Percentiles rank a stretch among this genome's conserved stretches.
Conservation (phyloP, 2,797 vertebrate species). For the Prionace glauca region DNA sequence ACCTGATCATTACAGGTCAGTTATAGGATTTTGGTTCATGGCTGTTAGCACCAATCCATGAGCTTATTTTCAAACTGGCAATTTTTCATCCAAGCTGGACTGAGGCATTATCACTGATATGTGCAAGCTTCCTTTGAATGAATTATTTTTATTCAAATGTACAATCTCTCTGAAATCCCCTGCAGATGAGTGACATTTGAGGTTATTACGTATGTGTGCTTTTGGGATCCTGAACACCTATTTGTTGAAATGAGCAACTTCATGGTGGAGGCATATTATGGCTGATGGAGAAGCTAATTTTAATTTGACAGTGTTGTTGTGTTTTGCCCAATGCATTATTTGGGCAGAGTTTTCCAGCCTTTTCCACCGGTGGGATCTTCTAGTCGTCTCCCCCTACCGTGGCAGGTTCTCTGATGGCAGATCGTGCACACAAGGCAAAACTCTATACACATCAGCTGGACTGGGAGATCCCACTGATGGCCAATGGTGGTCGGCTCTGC, state of each 20-base stretch:
- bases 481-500: no score
- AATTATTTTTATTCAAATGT: neutral
- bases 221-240: neutral
- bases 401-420: no score
- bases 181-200: neutral
- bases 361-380: no score
- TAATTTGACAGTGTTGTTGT: neutral
- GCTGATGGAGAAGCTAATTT: neutral
- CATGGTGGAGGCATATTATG: neutral
- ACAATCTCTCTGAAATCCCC: neutral
- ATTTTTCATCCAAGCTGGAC: neutral
- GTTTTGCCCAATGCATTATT: neutral
- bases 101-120: neutral
- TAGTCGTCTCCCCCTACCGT: no score
- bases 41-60: neutral
- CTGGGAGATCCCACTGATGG: no score
- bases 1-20: neutral
- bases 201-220: neutral
- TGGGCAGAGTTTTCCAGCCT: neutral
- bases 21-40: neutral
- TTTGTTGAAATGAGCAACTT: neutral
- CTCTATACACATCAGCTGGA: no score
- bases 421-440: no score
- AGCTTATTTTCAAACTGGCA: neutral
- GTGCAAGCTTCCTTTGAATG: neutral